A percentile compares a stretch with the other conserved stretches of the same genome.
phyloP scores from a whole-genome alignment of 1,140 invertebrate genomes.

The Tachypleus tridentatus region DNA sequence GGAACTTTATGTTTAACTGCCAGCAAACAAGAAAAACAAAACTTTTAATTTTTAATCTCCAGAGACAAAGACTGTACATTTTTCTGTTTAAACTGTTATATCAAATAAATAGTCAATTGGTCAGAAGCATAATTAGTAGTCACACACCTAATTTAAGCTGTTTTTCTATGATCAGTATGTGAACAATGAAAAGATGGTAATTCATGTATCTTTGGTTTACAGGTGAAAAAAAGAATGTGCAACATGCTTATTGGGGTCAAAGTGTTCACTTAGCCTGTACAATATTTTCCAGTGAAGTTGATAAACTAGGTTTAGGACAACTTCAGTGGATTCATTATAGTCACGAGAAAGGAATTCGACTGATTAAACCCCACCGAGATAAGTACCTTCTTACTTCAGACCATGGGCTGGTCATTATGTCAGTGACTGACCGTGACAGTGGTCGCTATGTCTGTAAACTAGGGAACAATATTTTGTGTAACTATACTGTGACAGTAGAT shows the following conservation, averaged over 20 bases:
- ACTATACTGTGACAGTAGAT: slow-evolving; percentile 85
- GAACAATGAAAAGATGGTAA: too few relatives aligned
- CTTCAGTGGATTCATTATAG: slow-evolving; percentile 56
- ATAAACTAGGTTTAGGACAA: slow-evolving; percentile 15
- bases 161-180: too few relatives aligned
- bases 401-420: slow-evolving; percentile 76
- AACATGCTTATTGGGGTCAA: slow-evolving; percentile 76
- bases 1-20: too few relatives aligned
- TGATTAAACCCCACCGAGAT: slow-evolving; percentile 42
- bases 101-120: too few relatives aligned
- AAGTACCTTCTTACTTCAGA: slow-evolving; percentile 88
- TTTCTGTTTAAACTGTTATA: too few relatives aligned
- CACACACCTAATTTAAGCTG: too few relatives aligned
- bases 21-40: too few relatives aligned
- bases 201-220: background rate
- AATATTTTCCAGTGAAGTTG: slow-evolving; percentile 59
- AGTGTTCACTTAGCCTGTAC: slow-evolving; percentile 86
- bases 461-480: slow-evolving; percentile 63
- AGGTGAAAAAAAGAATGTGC: slow-evolving; percentile 60
- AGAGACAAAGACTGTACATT: too few relatives aligned
- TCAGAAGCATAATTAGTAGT: too few relatives aligned
- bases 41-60: too few relatives aligned
- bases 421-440: slow-evolving; percentile 73
- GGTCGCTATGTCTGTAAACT: slow-evolving; percentile 84
- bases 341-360: slow-evolving; percentile 57